Base-by-base conservation (phyloP, 1,140 invertebrate species). In the Pseudobourletiella spinata region DNA sequence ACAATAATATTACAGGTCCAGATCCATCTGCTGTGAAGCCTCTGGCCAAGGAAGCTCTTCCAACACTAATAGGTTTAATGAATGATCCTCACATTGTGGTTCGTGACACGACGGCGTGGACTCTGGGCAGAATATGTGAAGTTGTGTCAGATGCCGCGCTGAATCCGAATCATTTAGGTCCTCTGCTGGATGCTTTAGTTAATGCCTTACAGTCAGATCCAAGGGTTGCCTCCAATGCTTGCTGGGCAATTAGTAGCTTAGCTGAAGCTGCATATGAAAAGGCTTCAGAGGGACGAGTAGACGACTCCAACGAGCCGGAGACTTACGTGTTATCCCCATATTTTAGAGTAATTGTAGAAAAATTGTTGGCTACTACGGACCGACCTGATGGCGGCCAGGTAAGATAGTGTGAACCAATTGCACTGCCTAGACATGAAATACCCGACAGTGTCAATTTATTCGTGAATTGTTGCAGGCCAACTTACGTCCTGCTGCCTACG, bases 161-260 rank as follows among this genome's bases (percentile, higher is more conserved):
- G n/a, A 94, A 90, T 76, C 85, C 89, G 70, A 83, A 81, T 1
- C 89, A 88, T 71, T 76, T 98, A 20, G 70, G 75, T 72, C 86
- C 88, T 4, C 73, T 99, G 14, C 75, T 99, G 1, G 86, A 95
- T 73, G 89, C 90, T 66, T 81, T 99, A 24, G 84, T 96, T 0
- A 86, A 86, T 70, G 91, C 91, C 14, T 75, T 99, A 14, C 85
- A 86, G 64, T 87, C 91, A 22, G 95, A 98, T 74, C 93, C 97
- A 0, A 79, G 95, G 29, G 96, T 99, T 0, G 95, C 97, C 16
- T 85, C 93, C 1, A 99, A 99, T 79, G 92, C 98, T n/a, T 99
- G 96, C 73, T 99, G 96, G 96, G 95, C 96, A 0, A 93, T 99
- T 69, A 95, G 90, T 44, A 93, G 92, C 57, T 78, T 99, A n/a